phyloP scores from a whole-genome alignment of 2,888 invertebrate genomes.

The Polymixis flavicincta region DNA sequence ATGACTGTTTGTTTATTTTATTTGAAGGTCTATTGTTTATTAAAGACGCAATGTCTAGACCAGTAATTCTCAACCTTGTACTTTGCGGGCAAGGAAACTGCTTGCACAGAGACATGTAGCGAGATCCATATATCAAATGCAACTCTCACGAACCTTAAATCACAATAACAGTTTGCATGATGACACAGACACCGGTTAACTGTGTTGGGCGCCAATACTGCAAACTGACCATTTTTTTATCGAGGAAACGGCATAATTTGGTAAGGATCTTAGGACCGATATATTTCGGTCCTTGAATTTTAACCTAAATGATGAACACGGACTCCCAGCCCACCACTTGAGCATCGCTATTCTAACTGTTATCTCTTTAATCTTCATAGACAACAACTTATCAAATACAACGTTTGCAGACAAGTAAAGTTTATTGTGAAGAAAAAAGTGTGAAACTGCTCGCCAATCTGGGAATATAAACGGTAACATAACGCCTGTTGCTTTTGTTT shows the following conservation, averaged over 20 bases:
- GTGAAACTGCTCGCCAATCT: constrained; percentile 3
- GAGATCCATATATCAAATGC: not conserved
- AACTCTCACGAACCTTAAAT: not conserved
- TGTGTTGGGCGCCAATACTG: constrained; percentile 28
- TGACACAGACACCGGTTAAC: not conserved
- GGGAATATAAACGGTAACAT: not conserved
- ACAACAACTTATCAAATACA: not conserved
- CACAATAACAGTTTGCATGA: not conserved
- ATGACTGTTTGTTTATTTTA: constrained; percentile 24
- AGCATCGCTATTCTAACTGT: not conserved
- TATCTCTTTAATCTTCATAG: not conserved
- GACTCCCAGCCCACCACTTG: not conserved
- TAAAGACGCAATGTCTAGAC: constrained; percentile 33
- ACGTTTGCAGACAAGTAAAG: constrained; percentile 4
- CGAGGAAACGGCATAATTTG: not conserved
- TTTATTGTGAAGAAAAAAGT: constrained; percentile 4
- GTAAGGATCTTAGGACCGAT: not conserved
- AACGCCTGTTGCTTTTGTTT: not conserved
- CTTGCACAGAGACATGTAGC: too few relatives aligned
- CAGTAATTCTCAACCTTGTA: constrained; percentile 3
- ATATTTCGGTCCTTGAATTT: not conserved
- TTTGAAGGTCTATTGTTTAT: constrained; percentile 11
- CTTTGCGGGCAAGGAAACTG: not conserved
- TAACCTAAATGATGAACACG: not conserved
- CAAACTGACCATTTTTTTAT: not conserved